Evolutionary conservation across 2,888 invertebrate genomes (phyloP), one percentile per base, ranked within the genome.

Genomic region (Molorchus minor): DNA sequence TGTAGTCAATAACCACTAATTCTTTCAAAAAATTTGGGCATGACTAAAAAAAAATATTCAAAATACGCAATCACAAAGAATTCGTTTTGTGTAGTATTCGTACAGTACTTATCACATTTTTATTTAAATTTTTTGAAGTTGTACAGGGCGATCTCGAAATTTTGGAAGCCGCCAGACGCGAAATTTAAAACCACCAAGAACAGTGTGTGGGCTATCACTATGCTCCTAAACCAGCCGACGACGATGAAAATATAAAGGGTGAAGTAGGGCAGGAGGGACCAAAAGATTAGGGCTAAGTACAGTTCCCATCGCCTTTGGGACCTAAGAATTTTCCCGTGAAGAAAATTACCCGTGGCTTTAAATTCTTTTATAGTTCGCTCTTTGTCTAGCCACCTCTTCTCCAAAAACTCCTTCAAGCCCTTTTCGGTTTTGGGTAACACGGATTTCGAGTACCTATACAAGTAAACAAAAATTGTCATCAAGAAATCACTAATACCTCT

Each of bases 351-450:
- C 41, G 83, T 83, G 16, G 75, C 77, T 62, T 86, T 82, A 78
- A 88, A 91, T 66, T 84, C 82, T 33, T 82, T 80, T 2, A 91
- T 80, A 29, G 80, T 82, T 15, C 80, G 76, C 76, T 91, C 91
- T 74, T 91, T 91, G 46, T 86, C 83, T 8, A 75, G 76, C 91
- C 91, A 91, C 19, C 86, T 82, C 29, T 86, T 82, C 65, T 86
- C 86, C 33, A 91, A 79, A 86, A 91, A 91, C 16, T 74, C 76
- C 65, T 85, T 85, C 7, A 90, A 79, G 21, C 79, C 83, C 0
- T 79, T 77, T 60, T 88, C 87, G 19, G 83, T 83, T 10, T 74
- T 76, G 0, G 91, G 90, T 20, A 91, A 77, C 53, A 85, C 81
- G 12, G 82, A 77, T 13, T 84, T 82, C 0, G 86, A 77, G 77